Percentiles rank a stretch among this genome's conserved stretches.
These are phyloP conservation scores for Megalurothrips usitatus DNA, from an alignment of 2,888 invertebrate genomes.

Conservation along the genomic window DNA sequence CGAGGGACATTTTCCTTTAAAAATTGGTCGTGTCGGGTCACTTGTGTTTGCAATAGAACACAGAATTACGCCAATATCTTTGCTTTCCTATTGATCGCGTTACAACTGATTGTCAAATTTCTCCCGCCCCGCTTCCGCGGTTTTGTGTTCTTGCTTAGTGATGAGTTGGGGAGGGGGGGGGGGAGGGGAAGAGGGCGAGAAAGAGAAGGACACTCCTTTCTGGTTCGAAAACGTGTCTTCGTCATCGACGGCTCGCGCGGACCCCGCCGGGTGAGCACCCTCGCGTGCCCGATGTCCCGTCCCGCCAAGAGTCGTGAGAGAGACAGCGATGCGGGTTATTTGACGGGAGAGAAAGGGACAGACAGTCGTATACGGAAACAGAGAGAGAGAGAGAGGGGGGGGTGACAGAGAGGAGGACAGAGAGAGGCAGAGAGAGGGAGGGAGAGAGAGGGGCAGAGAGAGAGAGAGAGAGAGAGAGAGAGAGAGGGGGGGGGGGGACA, in stretches of 20 bases:
- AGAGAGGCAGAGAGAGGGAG: not conserved
- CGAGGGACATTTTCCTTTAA: no score
- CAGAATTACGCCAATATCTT: no score
- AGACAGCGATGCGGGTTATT: not conserved
- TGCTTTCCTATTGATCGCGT: no score
- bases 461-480: not conserved
- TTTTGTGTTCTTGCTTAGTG: no score
- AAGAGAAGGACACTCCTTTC: not conserved
- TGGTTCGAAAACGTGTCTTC: not conserved
- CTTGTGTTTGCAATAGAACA: no score
- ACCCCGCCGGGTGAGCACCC: not conserved
- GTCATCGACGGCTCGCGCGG: not conserved
- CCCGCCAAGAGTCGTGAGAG: not conserved
- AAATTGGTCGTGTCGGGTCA: no score
- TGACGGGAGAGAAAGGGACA: not conserved
- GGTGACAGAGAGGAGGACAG: not conserved
- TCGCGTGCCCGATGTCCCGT: not conserved
- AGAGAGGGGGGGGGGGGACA: not conserved
- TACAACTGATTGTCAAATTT: no score
- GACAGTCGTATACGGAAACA: not conserved
- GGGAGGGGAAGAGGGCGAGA: no score
- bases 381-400: not conserved
- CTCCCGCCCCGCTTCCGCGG: no score
- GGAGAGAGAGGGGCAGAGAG: no score
- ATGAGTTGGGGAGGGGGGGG: no score